Percentiles rank a stretch among this genome's conserved stretches.
Conservation (phyloP, 1,140 invertebrate species). For the Venturia canescens region DNA sequence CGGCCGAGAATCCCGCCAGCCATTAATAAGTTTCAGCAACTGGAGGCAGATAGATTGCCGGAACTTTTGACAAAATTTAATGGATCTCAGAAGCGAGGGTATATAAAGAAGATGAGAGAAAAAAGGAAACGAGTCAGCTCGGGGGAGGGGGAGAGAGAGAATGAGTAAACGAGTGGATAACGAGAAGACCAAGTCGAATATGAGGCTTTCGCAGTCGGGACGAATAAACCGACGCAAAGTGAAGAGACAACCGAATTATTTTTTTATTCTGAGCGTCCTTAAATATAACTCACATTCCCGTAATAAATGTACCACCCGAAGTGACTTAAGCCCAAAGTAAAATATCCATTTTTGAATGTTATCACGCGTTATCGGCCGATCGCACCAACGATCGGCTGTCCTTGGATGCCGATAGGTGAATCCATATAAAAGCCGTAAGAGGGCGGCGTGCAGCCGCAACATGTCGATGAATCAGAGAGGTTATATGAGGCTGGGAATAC, state of each 20-base stretch:
- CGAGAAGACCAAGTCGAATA: slow-evolving; percentile 21
- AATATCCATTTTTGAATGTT: too few relatives aligned
- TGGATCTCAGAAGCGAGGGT: slow-evolving; percentile 12
- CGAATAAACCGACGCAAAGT: background rate
- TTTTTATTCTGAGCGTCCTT: background rate
- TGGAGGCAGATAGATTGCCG: slow-evolving; percentile 34
- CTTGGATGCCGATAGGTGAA: too few relatives aligned
- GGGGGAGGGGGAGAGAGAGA: background rate
- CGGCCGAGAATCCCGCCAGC: background rate
- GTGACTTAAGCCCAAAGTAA: too few relatives aligned
- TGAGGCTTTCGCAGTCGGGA: background rate
- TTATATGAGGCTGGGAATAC: background rate
- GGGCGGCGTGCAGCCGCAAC: background rate
- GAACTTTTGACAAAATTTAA: slow-evolving; percentile 43
- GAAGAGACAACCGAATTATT: background rate
- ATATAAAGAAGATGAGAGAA: background rate
- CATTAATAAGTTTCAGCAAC: slow-evolving; percentile 41
- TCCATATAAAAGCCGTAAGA: background rate
- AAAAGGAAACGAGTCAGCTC: background rate
- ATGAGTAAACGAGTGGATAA: slow-evolving; percentile 23
- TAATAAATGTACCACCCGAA: too few relatives aligned
- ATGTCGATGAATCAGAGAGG: background rate
- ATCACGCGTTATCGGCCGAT: too few relatives aligned
- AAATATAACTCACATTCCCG: background rate
- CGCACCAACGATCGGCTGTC: too few relatives aligned